Conservation (phyloP, 2,888 invertebrate species). For the Cistogaster globosa region DNA sequence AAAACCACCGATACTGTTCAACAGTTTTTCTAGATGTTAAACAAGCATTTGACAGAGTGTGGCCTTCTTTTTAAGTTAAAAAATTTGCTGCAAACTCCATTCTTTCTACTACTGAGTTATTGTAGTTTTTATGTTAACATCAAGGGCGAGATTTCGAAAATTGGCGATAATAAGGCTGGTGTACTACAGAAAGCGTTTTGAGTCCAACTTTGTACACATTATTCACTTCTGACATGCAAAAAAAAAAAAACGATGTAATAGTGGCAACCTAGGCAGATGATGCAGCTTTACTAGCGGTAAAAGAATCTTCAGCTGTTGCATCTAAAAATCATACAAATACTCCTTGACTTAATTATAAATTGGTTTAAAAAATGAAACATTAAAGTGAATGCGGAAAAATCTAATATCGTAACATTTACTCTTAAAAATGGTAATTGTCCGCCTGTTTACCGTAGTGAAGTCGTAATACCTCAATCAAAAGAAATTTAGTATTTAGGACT, state of each 20-base stretch:
- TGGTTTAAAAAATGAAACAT: not conserved
- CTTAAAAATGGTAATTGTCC: not conserved
- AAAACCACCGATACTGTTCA: not conserved
- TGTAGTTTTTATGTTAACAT: too few species aligned
- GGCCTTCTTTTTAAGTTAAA: constrained; percentile 5
- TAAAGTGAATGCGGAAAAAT: not conserved
- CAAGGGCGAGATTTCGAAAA: too few species aligned
- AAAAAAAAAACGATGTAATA: too few species aligned
- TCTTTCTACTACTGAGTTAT: not conserved
- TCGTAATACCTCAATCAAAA: too few species aligned
- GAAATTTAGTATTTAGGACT: too few species aligned
- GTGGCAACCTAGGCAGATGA: too few species aligned
- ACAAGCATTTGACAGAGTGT: constrained; percentile 2
- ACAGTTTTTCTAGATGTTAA: not conserved
- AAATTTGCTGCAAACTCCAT: not conserved
- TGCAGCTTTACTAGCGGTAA: too few species aligned
- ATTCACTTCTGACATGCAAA: not conserved
- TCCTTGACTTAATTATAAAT: not conserved
- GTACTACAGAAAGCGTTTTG: not conserved
- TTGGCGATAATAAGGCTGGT: too few species aligned
- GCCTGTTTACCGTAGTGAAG: not conserved
- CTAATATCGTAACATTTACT: not conserved
- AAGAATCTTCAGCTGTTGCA: not conserved
- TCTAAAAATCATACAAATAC: not conserved
- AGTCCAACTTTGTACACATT: too few species aligned